A percentile compares a stretch with the other conserved stretches of the same genome.
Conservation (phyloP, 2,888 invertebrate genomes). For the Dascillus cervinus region DNA sequence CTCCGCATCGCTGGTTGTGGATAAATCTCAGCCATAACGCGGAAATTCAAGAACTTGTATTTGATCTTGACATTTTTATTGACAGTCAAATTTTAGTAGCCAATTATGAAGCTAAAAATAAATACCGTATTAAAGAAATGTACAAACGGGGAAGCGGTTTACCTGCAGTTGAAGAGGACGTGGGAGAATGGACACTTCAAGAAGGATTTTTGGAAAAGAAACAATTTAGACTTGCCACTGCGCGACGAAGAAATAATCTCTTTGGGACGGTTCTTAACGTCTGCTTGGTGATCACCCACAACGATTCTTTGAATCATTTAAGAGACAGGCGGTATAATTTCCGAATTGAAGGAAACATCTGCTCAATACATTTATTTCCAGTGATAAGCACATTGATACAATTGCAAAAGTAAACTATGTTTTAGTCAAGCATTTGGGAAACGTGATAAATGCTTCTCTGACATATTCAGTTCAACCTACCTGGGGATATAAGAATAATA, state of each 20-base stretch:
- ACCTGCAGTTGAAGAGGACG: slow-evolving; percentile 23
- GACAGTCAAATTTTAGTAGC: slow-evolving; percentile 48
- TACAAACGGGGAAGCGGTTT: slow-evolving; percentile 22
- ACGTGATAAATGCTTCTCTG: slow-evolving; percentile 51
- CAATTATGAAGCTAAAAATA: slow-evolving; percentile 23
- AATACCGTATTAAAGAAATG: slow-evolving; percentile 35
- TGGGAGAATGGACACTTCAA: slow-evolving; percentile 25
- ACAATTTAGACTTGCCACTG: no score
- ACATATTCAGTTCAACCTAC: slow-evolving; percentile 47
- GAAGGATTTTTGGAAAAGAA: slow-evolving; percentile 10
- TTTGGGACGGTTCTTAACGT: slow-evolving; percentile 44
- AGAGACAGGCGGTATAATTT: slow-evolving; percentile 51
- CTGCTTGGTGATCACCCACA: slow-evolving; percentile 53
- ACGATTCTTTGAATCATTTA: slow-evolving; percentile 52
- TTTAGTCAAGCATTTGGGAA: slow-evolving; percentile 49
- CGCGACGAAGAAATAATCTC: slow-evolving; percentile 45
- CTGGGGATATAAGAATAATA: slow-evolving; percentile 55
- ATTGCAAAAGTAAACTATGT: slow-evolving; percentile 58
- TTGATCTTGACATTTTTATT: slow-evolving; percentile 33
- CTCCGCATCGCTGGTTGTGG: slow-evolving; percentile 48
- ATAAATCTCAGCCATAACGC: slow-evolving; percentile 3
- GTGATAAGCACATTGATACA: slow-evolving; percentile 48
- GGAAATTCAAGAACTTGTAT: slow-evolving; percentile 15
- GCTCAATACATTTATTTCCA: no score
- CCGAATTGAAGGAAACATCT: background rate